Base-by-base conservation (phyloP, 2,888 invertebrate genomes). In the Palloptera scutellata region DNA sequence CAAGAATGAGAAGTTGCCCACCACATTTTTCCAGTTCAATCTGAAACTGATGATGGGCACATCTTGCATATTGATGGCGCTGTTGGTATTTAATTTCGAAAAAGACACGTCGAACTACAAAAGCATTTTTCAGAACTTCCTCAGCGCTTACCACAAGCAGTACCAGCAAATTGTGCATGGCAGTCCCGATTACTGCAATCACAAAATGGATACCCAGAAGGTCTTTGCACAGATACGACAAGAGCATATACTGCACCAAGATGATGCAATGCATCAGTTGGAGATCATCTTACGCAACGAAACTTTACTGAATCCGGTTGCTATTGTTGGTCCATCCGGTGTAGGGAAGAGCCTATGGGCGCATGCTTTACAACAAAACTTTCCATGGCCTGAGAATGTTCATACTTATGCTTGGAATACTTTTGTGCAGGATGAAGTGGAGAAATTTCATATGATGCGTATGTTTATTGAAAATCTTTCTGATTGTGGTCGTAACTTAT, bases 301-400 rank as follows among this genome's bases (percentile, higher is more conserved):
- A 4, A 76, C 72, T 42, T 66, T 67, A 12, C 72, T 75, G 20
- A 75, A 78, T 48, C 68, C 77, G 0, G 75, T 84, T 43, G 83
- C 77, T 0, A 9, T 84, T 17, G 75, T 79, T 1, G 84, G 84
- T 0, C 70, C 79, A 13, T 74, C 79, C 0, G 83, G 83, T 8
- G 74, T 84, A 1, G 84, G 84, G 1, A 85, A 85, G 70, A 81
- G 77, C 11, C 68, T 79, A 15, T 79, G 81, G 2, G 69, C 76
- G 1, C 76, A 74, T 10, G 63, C 78, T 12, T 61, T 85, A 5
- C 64, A 66, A 3, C 64, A 79, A 1, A 41, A 73, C 30, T 85
- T 79, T 71, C 83, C 81, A 0, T 85, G 85, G 85, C 60, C 67
- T 0, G 80, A 83, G 42, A 85, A 85, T 68, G 74, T 78, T 0